Conservation (phyloP, 2,113 vertebrate species). For the Zosterops pallidus region DNA sequence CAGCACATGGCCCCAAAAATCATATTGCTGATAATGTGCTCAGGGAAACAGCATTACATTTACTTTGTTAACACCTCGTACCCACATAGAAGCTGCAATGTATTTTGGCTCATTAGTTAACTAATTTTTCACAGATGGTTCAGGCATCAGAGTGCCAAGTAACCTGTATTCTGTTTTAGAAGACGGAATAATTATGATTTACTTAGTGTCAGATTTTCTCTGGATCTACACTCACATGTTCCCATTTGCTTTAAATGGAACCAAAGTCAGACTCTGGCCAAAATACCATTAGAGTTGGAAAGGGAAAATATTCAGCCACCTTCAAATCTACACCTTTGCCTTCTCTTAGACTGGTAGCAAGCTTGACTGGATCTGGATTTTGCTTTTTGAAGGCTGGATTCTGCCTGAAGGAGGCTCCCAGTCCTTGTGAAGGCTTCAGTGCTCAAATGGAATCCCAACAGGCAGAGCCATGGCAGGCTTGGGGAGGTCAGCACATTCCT, state of each 20-base stretch:
- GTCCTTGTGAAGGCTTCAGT: slow-evolving; percentile 28
- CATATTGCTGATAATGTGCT: not conserved
- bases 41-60: not conserved
- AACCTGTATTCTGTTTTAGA: slow-evolving; percentile 31
- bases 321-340: not conserved
- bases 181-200: slow-evolving; percentile 28
- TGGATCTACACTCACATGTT: not conserved
- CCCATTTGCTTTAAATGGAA: not conserved
- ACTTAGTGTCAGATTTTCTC: not conserved
- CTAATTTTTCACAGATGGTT: slow-evolving; percentile 52
- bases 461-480: not conserved
- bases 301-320: not conserved
- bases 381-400: slow-evolving; percentile 44
- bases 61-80: slow-evolving; percentile 24
- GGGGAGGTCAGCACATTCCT: not conserved
- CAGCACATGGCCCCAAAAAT: not conserved
- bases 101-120: slow-evolving; percentile 51
- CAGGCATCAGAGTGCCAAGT: slow-evolving; percentile 32
- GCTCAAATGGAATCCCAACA: not conserved
- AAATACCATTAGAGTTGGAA: not conserved
- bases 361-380: not conserved
- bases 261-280: not conserved
- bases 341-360: slow-evolving; percentile 29
- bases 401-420: slow-evolving; percentile 36
- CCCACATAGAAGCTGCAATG: slow-evolving; percentile 12